Evolutionary conservation across 2,113 vertebrate species (phyloP), one percentile per base, ranked within the genome.

Genomic region (Corythornis madagascariensis): DNA sequence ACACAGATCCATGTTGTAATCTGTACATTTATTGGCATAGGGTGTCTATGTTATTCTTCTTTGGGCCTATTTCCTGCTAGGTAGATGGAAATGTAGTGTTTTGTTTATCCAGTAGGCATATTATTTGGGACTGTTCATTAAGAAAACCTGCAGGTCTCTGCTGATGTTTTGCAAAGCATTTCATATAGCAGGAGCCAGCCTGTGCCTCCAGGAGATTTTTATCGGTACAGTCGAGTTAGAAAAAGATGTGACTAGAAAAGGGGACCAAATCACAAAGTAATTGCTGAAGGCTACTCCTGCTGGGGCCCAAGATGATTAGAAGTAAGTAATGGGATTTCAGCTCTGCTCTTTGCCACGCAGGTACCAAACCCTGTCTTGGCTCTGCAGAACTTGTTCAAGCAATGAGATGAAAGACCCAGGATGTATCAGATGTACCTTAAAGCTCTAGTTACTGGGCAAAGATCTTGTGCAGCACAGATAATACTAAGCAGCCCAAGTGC

Each of bases 271-370:
- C 67, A 64, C 42, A 33, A 40, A 63, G 28, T 31, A 52, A 65
- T 40, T 38, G 65, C 60, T 1, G 1, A 77, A 71, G 69, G 69
- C 3, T 91, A 76, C 18, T 92, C 14, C 6, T 1, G 4, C 28
- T 31, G n/a, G 35, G 14, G 26, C 26, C 59, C 0, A 4, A 66
- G 76, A 88, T 1, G 10, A 73, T 38, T 43, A 40, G 35, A 67
- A 56, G 40, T 42, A 40, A 93, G 26, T 43, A 40, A 63, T 19
- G 45, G 31, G 40, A 86, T 70, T 66, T 90, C 48, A 67, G 80
- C 29, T 71, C 35, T 75, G 45, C 70, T 83, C 53, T 64, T 84
- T 69, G 57, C 35, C 0, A 0, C 0, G 1, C 1, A 3, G 40
- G 29, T 72, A 53, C 40, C 56, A 84, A 78, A 74, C n/a, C 35